Percentiles rank a stretch among this genome's conserved stretches.
Evolutionary conservation across 2,113 vertebrate genomes (phyloP).

Genomic region (Channa argus): DNA sequence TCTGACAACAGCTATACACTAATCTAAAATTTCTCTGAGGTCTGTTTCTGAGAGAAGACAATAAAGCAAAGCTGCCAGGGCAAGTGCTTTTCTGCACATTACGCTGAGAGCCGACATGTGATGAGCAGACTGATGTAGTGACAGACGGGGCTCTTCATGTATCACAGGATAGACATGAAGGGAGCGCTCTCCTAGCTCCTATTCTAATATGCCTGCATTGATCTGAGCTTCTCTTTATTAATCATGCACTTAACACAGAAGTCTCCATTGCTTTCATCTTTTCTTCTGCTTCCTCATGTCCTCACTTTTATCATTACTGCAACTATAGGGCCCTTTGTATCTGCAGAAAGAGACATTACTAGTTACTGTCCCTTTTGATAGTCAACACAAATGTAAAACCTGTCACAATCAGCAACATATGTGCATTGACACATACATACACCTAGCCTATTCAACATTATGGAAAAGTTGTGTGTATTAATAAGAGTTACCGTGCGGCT

Average conservation of each 20-base stretch:
- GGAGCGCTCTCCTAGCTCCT: constrained; percentile 36
- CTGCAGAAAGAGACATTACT: constrained; percentile 39
- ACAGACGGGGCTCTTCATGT: constrained; percentile 59
- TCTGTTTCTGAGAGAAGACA: constrained; percentile 36
- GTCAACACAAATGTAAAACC: constrained; percentile 25
- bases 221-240: constrained; percentile 65
- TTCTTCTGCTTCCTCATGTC: constrained; percentile 25
- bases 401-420: constrained; percentile 2
- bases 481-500: neutral
- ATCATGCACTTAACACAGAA: constrained; percentile 65
- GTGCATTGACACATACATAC: constrained; percentile 33
- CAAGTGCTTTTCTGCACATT: constrained; percentile 44
- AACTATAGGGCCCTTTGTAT: constrained; percentile 31
- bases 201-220: constrained; percentile 52
- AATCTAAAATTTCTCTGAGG: constrained; percentile 29
- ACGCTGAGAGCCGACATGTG: constrained; percentile 30
- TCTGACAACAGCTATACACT: constrained; percentile 26
- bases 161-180: constrained; percentile 66
- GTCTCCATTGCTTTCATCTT: constrained; percentile 69
- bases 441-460: constrained; percentile 9
- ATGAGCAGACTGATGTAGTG: constrained; percentile 40
- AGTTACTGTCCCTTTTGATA: constrained; percentile 38
- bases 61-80: constrained; percentile 35
- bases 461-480: constrained; percentile 8
- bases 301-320: constrained; percentile 64